These are phyloP conservation scores for Melolontha melolontha DNA, from an alignment of 2,888 invertebrate genomes.

Conservation along the genomic window DNA sequence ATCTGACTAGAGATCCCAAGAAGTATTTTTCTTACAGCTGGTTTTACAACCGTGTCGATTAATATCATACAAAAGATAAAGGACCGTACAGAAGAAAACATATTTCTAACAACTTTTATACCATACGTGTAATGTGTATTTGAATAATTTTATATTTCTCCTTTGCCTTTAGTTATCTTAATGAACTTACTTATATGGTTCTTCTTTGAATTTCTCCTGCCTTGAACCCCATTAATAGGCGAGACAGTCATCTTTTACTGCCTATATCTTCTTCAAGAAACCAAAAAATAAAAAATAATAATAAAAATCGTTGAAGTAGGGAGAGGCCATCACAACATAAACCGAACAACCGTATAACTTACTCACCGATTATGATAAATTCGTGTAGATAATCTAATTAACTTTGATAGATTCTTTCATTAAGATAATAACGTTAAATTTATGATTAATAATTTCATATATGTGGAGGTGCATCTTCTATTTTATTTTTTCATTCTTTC, in stretches of 20 bases:
- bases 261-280: too few species aligned
- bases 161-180: slow-evolving; percentile 24
- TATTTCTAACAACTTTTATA: slow-evolving; percentile 23
- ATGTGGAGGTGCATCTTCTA: slow-evolving; percentile 2
- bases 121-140: slow-evolving; percentile 6
- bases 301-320: slow-evolving; percentile 9
- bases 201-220: slow-evolving; percentile 36
- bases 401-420: slow-evolving; percentile 37
- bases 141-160: slow-evolving; percentile 25
- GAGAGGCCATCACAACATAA: slow-evolving; percentile 3
- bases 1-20: slow-evolving; percentile 12
- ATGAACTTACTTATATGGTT: slow-evolving; percentile 36
- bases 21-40: slow-evolving; percentile 11
- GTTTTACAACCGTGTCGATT: slow-evolving; percentile 26
- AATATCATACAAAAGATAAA: slow-evolving; percentile 33
- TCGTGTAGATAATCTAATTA: slow-evolving; percentile 35
- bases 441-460: slow-evolving; percentile 9
- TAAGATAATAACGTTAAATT: slow-evolving; percentile 30
- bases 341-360: slow-evolving; percentile 24
- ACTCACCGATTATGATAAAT: slow-evolving; percentile 32
- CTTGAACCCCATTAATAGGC: slow-evolving; percentile 29
- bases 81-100: slow-evolving; percentile 7
- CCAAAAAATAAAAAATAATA: slow-evolving; percentile 7
- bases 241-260: too few species aligned
- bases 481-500: neutral